Conservation (phyloP, 2,888 invertebrate species). For the Brenthis daphne region DNA sequence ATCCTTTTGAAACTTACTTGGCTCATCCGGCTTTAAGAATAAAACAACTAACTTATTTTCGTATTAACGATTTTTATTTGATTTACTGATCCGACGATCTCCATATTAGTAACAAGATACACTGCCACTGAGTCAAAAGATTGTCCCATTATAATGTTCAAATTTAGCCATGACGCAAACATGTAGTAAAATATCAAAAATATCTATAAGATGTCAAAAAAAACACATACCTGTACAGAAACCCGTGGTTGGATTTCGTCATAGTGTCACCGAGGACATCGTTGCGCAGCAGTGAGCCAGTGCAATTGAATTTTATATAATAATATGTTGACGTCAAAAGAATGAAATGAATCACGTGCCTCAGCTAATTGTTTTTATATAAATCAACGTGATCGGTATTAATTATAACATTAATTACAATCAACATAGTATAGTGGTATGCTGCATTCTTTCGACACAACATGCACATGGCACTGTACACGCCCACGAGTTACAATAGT, state of each 20-base stretch:
- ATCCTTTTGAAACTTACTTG: no score
- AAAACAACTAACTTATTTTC: no score
- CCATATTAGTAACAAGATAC: background rate
- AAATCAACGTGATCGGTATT: constrained; percentile 25
- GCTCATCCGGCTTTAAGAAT: no score
- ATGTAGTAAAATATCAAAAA: constrained; percentile 46
- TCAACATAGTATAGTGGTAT: background rate
- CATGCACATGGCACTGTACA: background rate
- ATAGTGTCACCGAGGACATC: constrained; percentile 50
- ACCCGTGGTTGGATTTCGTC: constrained; percentile 50
- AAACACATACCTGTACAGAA: constrained; percentile 54
- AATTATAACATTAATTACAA: constrained; percentile 19
- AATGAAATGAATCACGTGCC: constrained; percentile 48
- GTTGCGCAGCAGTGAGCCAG: constrained; percentile 50
- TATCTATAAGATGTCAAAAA: constrained; percentile 41
- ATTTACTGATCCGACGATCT: no score
- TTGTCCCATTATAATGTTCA: constrained; percentile 1
- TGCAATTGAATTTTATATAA: constrained; percentile 28
- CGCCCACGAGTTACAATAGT: background rate
- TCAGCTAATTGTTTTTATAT: constrained; percentile 42
- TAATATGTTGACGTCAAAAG: constrained; percentile 30
- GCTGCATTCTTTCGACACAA: constrained; percentile 1
- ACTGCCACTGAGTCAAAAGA: constrained; percentile 1
- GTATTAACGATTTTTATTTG: no score
- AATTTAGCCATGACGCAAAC: constrained; percentile 57